Base-by-base conservation (phyloP, 2,888 invertebrate species). In the Camponotus fellah region DNA sequence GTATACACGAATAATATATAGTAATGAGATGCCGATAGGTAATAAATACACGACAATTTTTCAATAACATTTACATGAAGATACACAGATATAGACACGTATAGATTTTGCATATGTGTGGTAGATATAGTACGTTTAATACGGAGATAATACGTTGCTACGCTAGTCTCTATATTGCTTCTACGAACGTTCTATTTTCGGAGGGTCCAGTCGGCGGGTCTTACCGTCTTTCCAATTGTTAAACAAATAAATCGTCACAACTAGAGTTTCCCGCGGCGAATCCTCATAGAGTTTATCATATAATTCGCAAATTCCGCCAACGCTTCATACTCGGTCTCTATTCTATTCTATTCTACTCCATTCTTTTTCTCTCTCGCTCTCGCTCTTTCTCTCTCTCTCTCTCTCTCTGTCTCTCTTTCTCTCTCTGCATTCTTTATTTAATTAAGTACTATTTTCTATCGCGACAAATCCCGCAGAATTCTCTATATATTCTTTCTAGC, bases 251-350 rank as follows among this genome's bases (percentile, higher is more conserved):
- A 85, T 77, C 65, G 2, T 68, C 32, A 12, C 81, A 21, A 26
- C 72, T 86, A 85, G 86, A 92, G 92, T 89, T 88, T 92, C 81
- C 92, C 87, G 76, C 91, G 87, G 91, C 93, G 91, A 91, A 93
- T 93, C 90, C 92, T 90, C 92, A 84, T 90, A 85, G 84, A 87
- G 85, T 87, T 85, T 89, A 87, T 89, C 89, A 76, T 90, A 81
- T 90, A 64, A 90, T 84, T 87, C 88, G 87, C 86, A 81, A 87
- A 90, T 89, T 88, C 72, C 21, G 69, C 86, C 82, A 92, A 87
- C 87, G 80, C 64, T 74, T 64, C 58, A 34, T 21, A 62, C 21
- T 53, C 76, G 43, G n/a, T 58, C 75, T n/a, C 72, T 32, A 64
- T 3, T 43, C 43, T 49, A 49, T 49, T 75, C 40, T 66, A 40